Evolutionary conservation across 2,888 invertebrate species (phyloP), one percentile per base, ranked within the genome.

Genomic region (Malacosoma neustria): DNA sequence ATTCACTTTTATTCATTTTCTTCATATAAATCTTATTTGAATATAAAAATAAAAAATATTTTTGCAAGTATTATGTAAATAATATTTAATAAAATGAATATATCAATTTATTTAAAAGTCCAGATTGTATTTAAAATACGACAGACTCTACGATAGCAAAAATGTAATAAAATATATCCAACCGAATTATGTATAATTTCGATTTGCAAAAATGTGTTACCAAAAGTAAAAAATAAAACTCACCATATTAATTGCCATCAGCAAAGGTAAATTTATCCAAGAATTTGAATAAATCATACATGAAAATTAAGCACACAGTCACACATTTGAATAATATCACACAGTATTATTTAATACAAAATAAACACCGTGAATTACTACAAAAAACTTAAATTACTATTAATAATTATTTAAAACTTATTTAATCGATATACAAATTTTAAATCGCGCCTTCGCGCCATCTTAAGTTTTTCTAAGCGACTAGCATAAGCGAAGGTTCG

Each of bases 201-300:
- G n/a, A n/a, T n/a, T n/a, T n/a, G n/a, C n/a, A n/a, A n/a, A n/a
- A n/a, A n/a, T n/a, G n/a, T n/a, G n/a, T n/a, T n/a, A n/a, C n/a
- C n/a, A 22, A 22, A 22, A 7, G 22, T 3, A 22, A 22, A 39
- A 49, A 48, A 41, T 34, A 36, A 48, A 53, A 82, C 85, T 85
- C 51, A 85, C 85, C 84, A 75, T 75, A 62, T 79, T 81, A 75
- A 81, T 76, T 80, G 85, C 84, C 70, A 81, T 71, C 46, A 82
- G 81, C 81, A 84, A 81, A 80, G 77, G 63, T 73, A 81, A 66
- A 65, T 72, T 73, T 73, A 65, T 81, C 84, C 84, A 74, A 74
- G 68, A 70, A 74, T 65, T 82, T 84, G 75, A 80, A 85, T 84
- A 84, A 85, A 82, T 84, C 84, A 85, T 85, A 82, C 84, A 85